Percentiles rank a stretch among this genome's conserved stretches.
Conservation (phyloP, 1,140 invertebrate genomes). For the Polypedilum pembai region DNA sequence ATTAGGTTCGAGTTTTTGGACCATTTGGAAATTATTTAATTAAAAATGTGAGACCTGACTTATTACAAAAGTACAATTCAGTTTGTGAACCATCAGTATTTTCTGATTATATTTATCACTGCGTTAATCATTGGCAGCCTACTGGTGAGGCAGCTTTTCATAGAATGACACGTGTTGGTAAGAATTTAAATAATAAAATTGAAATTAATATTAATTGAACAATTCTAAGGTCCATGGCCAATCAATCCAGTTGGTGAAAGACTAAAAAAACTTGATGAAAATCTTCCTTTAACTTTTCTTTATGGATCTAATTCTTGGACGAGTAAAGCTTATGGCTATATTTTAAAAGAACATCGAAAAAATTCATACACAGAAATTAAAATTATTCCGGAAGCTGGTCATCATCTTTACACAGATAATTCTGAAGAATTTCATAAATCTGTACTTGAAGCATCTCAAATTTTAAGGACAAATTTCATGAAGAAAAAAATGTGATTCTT, state of each 20-base stretch:
- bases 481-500: no score
- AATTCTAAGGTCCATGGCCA: slow-evolving; percentile 13
- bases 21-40: slow-evolving; percentile 50
- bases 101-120: background rate
- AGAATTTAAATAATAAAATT: no score
- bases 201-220: no score
- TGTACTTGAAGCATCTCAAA: background rate
- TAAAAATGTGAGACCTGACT: background rate
- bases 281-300: background rate
- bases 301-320: background rate
- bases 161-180: background rate
- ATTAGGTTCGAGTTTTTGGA: slow-evolving; percentile 58
- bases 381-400: background rate
- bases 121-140: background rate
- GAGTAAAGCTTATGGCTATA: background rate
- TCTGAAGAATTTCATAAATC: background rate
- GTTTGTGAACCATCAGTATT: background rate
- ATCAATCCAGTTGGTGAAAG: slow-evolving; percentile 5
- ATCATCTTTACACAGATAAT: slow-evolving; percentile 22
- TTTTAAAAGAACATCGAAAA: background rate
- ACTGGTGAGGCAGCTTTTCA: background rate
- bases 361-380: slow-evolving; percentile 50
- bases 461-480: background rate
- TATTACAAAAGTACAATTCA: background rate
- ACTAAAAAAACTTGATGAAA: background rate